A percentile compares a stretch with the other conserved stretches of the same genome.
Evolutionary conservation across 2,888 invertebrate species (phyloP).

Genomic region (Oegoconia quadripuncta): DNA sequence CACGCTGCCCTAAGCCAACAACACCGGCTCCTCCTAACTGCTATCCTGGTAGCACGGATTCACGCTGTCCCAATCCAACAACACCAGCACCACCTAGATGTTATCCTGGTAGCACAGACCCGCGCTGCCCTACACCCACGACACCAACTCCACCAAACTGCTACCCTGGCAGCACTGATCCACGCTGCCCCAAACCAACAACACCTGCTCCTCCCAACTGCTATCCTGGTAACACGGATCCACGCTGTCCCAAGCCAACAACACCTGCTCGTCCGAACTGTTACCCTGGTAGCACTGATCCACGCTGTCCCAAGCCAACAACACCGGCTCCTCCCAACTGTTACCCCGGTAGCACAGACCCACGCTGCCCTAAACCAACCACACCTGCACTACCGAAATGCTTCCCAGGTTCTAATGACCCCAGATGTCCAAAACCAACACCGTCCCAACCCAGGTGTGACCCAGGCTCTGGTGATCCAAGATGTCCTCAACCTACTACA

Average conservation of each 20-base stretch:
- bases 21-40: constrained; percentile 22
- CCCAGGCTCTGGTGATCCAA: constrained; percentile 36
- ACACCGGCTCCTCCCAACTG: no score
- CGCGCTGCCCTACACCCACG: constrained; percentile 38
- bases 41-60: constrained; percentile 36
- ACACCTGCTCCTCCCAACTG: constrained; percentile 25
- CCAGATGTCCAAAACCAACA: constrained; percentile 27
- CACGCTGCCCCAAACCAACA: constrained; percentile 35
- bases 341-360: constrained; percentile 32
- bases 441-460: constrained; percentile 28
- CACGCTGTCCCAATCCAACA: constrained; percentile 28
- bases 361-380: constrained; percentile 30
- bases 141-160: constrained; percentile 29
- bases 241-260: constrained; percentile 28
- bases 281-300: constrained; percentile 33
- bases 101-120: constrained; percentile 35
- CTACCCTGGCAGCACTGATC: constrained; percentile 23
- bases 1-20: constrained; percentile 30
- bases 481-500: constrained; percentile 29
- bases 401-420: constrained; percentile 27
- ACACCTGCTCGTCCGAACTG: constrained; percentile 29
- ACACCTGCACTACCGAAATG: constrained; percentile 19
- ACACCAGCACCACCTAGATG: constrained; percentile 22
- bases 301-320: constrained; percentile 24
- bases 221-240: constrained; percentile 25